Evolutionary conservation across 2,888 invertebrate species (phyloP).

Genomic region (Eupithecia inturbata): DNA sequence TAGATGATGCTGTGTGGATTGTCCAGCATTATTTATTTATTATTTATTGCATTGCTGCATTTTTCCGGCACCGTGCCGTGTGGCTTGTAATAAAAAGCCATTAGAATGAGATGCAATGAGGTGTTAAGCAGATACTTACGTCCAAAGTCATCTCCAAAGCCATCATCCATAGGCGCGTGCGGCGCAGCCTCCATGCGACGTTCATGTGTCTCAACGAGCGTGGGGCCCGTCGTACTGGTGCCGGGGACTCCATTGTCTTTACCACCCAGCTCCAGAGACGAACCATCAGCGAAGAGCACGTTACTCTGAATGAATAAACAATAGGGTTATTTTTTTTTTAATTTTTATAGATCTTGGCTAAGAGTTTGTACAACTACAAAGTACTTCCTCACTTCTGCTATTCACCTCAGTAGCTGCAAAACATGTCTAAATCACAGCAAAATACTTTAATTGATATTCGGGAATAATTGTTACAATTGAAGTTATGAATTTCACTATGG

Average conservation of each 20-base stretch:
- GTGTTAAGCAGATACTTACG: constrained; percentile 78
- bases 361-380: neutral
- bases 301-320: constrained; percentile 81
- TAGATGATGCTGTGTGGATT: too few relatives aligned
- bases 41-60: too few relatives aligned
- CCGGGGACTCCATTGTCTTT: constrained; percentile 66
- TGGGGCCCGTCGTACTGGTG: constrained; percentile 76
- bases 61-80: too few relatives aligned
- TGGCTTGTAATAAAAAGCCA: too few relatives aligned
- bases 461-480: neutral
- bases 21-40: too few relatives aligned
- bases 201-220: constrained; percentile 81
- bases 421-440: too few relatives aligned
- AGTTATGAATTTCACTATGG: neutral
- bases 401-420: too few relatives aligned
- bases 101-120: neutral
- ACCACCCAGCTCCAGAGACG: constrained; percentile 83
- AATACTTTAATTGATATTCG: too few relatives aligned
- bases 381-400: too few relatives aligned
- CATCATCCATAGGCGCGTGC: constrained; percentile 90
- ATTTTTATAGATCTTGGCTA: neutral
- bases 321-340: neutral
- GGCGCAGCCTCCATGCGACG: constrained; percentile 89
- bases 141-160: constrained; percentile 95
- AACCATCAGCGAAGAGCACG: constrained; percentile 89